Percentiles rank a stretch among this genome's conserved stretches.
phyloP scores from a whole-genome alignment of 2,888 invertebrate genomes.

The Metopia argyrocephala region DNA sequence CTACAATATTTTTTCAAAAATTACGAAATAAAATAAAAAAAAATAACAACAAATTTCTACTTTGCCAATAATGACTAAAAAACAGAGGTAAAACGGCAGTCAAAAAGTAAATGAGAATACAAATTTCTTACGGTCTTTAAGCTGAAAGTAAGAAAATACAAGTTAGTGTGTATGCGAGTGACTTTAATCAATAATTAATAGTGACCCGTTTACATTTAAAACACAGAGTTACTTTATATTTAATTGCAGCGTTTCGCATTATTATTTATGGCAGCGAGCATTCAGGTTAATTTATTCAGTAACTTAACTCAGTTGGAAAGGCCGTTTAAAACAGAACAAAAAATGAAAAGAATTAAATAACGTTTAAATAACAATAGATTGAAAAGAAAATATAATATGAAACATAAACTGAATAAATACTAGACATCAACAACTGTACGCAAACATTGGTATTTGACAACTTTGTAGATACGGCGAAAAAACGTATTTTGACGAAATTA shows the following conservation, averaged over 20 bases:
- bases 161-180: background rate
- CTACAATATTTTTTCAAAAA: constrained; percentile 1
- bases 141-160: background rate
- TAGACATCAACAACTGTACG: too few relatives aligned
- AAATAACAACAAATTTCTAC: background rate
- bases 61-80: background rate
- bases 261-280: constrained; percentile 16
- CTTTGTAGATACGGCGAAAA: too few relatives aligned
- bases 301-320: background rate
- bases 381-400: too few relatives aligned
- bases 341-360: too few relatives aligned
- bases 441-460: too few relatives aligned
- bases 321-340: too few relatives aligned
- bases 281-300: constrained; percentile 35
- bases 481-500: too few relatives aligned
- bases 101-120: background rate
- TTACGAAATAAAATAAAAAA: constrained; percentile 9
- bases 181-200: background rate
- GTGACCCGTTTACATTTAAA: constrained; percentile 3
- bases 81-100: too few relatives aligned
- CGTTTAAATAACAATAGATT: too few relatives aligned
- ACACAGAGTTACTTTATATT: background rate
- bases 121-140: background rate
- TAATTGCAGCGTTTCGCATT: constrained; percentile 4
- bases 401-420: too few relatives aligned